Conservation (phyloP, 1,140 invertebrate genomes). For the Limonius californicus region DNA sequence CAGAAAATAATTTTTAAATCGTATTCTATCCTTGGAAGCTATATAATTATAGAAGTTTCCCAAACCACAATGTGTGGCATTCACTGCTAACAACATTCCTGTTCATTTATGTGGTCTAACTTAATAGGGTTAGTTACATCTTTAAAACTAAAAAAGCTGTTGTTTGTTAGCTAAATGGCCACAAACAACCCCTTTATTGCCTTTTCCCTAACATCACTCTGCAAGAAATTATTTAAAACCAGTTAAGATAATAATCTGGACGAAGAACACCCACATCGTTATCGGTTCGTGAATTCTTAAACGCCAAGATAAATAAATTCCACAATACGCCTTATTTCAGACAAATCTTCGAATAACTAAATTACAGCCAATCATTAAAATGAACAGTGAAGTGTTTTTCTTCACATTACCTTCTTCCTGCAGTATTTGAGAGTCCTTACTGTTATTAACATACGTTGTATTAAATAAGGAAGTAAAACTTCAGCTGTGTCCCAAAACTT, state of each 20-base stretch:
- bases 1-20: too few species aligned
- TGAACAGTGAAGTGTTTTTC: too few species aligned
- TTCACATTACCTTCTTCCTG: background rate
- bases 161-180: too few species aligned
- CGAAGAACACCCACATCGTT: conserved; percentile 2
- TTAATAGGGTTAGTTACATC: too few species aligned
- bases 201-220: background rate
- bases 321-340: background rate
- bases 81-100: too few species aligned
- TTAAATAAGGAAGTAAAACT: conserved; percentile 2
- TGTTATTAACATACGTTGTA: background rate
- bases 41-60: too few species aligned
- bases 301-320: background rate
- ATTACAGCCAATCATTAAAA: too few species aligned
- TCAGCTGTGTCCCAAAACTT: background rate
- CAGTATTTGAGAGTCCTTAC: background rate
- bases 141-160: too few species aligned
- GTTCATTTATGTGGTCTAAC: too few species aligned
- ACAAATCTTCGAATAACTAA: too few species aligned
- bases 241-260: conserved; percentile 2
- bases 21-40: too few species aligned
- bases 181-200: background rate
- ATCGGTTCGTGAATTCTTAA: background rate
- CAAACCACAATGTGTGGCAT: too few species aligned
- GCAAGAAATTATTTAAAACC: conserved; percentile 8